These are phyloP conservation scores for Mirounga angustirostris DNA, from an alignment of 2,113 vertebrate genomes.

Conservation along the genomic window DNA sequence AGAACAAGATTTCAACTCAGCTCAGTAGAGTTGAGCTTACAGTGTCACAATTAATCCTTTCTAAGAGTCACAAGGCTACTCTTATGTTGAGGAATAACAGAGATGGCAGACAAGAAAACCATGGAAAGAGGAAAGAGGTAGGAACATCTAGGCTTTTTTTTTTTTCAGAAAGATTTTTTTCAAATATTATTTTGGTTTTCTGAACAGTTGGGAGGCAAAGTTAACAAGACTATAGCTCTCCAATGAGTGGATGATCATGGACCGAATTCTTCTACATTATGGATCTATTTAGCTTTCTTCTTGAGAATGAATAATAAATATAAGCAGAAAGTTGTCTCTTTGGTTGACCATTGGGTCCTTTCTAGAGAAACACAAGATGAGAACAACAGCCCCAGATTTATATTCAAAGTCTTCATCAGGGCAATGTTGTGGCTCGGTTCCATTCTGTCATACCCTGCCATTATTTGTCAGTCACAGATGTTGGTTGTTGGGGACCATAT, in stretches of 20 bases:
- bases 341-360: neutral
- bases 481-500: neutral
- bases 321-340: neutral
- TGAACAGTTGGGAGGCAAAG: neutral
- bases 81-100: neutral
- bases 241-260: neutral
- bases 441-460: neutral
- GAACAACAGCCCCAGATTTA: neutral
- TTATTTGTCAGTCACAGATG: neutral
- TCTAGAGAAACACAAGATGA: neutral
- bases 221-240: neutral
- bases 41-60: constrained; percentile 26
- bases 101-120: neutral
- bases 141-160: neutral
- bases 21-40: neutral
- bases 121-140: neutral
- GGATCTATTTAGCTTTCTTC: neutral
- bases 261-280: neutral
- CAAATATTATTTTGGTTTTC: constrained; percentile 28
- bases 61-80: constrained; percentile 6
- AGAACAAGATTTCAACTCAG: constrained; percentile 67
- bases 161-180: constrained; percentile 2
- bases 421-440: neutral
- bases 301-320: neutral
- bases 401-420: neutral